Conservation (phyloP, 1,140 invertebrate species). For the Adoxophyes honmai region DNA sequence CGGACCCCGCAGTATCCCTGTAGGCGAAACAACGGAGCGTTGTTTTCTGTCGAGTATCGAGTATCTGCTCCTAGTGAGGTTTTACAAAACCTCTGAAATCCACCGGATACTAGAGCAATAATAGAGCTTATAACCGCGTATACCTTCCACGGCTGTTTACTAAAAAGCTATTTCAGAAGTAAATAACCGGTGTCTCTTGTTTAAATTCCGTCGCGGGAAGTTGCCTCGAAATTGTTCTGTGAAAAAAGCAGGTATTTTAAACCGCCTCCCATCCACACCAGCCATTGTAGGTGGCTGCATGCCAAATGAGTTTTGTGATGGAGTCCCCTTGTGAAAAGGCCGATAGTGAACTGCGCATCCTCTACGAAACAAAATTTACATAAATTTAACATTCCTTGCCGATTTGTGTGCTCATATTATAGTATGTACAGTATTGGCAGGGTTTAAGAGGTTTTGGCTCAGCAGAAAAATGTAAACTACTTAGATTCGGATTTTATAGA, state of each 20-base stretch:
- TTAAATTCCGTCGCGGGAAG: constrained; percentile 48
- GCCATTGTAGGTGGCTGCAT: constrained; percentile 67
- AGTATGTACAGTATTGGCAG: too few species aligned
- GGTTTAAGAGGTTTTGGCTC: too few species aligned
- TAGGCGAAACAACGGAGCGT: background rate
- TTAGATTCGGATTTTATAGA: too few species aligned
- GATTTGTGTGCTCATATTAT: background rate
- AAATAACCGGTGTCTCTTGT: constrained; percentile 16
- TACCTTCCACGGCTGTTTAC: background rate
- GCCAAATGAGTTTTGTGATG: constrained; percentile 74
- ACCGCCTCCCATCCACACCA: constrained; percentile 55
- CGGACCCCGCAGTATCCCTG: background rate
- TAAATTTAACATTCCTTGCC: background rate
- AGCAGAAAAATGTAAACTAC: too few species aligned
- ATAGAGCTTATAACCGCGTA: background rate
- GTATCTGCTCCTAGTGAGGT: background rate
- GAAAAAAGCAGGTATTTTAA: constrained; percentile 66
- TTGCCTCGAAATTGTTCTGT: constrained; percentile 35
- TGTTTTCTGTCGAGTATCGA: background rate
- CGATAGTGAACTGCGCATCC: constrained; percentile 46
- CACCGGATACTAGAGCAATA: too few species aligned
- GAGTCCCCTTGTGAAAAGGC: constrained; percentile 59
- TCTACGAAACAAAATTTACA: constrained; percentile 34
- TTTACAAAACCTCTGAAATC: too few species aligned
- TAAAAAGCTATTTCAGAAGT: constrained; percentile 14